Conservation (phyloP, 2,888 invertebrate genomes). For the Caenorhabditis becei region DNA sequence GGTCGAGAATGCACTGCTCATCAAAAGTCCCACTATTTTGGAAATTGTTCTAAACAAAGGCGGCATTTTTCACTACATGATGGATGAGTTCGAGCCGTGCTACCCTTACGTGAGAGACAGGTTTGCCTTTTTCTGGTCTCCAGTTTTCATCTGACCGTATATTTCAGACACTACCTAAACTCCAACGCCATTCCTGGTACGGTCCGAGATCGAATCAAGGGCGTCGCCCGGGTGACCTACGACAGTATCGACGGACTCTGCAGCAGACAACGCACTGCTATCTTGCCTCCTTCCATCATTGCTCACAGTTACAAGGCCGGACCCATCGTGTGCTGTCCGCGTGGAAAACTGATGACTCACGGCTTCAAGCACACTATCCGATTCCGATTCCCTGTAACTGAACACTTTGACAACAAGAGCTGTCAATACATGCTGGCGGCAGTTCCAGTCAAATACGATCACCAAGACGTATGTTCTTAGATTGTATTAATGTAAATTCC, state of each 20-base stretch:
- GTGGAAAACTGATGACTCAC: neutral
- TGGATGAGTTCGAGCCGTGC: too few species aligned
- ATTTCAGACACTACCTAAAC: too few species aligned
- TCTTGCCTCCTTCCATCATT: neutral
- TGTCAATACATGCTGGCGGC: slow-evolving; percentile 17
- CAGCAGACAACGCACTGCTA: too few species aligned
- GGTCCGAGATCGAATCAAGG: too few species aligned
- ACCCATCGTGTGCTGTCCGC: slow-evolving; percentile 2
- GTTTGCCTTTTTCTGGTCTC: too few species aligned
- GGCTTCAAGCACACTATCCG: neutral
- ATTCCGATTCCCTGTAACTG: neutral
- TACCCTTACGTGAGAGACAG: too few species aligned
- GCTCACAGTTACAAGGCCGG: neutral
- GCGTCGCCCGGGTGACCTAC: too few species aligned
- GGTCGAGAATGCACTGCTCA: neutral
- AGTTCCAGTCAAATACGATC: slow-evolving; percentile 19
- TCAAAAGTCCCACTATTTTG: neutral
- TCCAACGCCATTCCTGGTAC: too few species aligned
- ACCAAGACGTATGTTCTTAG: slow-evolving; percentile 7
- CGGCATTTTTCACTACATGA: slow-evolving; percentile 5
- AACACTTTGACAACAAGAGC: neutral
- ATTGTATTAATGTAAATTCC: neutral
- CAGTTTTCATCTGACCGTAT: too few species aligned
- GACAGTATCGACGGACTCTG: too few species aligned
- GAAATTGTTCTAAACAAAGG: slow-evolving; percentile 15